Percentiles rank a stretch among this genome's conserved stretches.
phyloP scores from a whole-genome alignment of 2,113 vertebrate species.

The Strix aluco region DNA sequence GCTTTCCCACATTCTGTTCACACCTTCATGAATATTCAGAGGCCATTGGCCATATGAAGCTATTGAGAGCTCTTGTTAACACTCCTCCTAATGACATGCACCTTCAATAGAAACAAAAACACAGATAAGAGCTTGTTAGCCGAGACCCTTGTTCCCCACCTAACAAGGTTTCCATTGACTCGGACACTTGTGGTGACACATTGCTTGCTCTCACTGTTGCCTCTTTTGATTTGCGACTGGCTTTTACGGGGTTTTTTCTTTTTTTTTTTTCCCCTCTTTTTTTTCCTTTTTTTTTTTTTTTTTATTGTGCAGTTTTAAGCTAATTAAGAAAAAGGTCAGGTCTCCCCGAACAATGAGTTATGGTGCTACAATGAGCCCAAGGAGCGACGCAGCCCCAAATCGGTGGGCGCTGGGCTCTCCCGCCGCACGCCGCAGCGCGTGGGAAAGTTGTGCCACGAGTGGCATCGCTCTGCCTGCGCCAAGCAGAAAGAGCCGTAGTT shows the following conservation, averaged over 20 bases:
- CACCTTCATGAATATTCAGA: conserved; percentile 74
- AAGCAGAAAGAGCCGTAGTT: not conserved
- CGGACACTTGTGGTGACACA: conserved; percentile 64
- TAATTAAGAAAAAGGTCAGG: conserved; percentile 60
- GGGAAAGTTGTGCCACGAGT: not conserved
- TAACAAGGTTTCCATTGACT: conserved; percentile 71
- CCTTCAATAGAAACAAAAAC: conserved; percentile 67
- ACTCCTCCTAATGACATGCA: conserved; percentile 64
- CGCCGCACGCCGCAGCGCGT: not conserved
- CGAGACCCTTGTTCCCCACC: conserved; percentile 55
- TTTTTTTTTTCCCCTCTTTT: accelerated
- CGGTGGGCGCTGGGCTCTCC: not conserved
- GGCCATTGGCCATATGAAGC: conserved; percentile 53
- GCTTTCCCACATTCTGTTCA: conserved; percentile 70
- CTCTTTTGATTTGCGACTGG: conserved; percentile 53
- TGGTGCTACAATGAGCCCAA: not conserved
- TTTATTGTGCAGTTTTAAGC: conserved; percentile 42
- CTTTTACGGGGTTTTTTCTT: not conserved
- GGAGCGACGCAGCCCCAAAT: not conserved
- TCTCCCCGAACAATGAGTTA: not conserved
- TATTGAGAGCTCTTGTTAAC: conserved; percentile 68
- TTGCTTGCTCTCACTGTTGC: conserved; percentile 60
- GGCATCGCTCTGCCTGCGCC: not conserved
- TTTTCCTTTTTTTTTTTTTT: not conserved
- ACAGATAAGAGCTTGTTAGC: conserved; percentile 69